Evolutionary conservation across 2,888 invertebrate species (phyloP), one percentile per base, ranked within the genome.

Genomic region (Catotricha subobsoleta): DNA sequence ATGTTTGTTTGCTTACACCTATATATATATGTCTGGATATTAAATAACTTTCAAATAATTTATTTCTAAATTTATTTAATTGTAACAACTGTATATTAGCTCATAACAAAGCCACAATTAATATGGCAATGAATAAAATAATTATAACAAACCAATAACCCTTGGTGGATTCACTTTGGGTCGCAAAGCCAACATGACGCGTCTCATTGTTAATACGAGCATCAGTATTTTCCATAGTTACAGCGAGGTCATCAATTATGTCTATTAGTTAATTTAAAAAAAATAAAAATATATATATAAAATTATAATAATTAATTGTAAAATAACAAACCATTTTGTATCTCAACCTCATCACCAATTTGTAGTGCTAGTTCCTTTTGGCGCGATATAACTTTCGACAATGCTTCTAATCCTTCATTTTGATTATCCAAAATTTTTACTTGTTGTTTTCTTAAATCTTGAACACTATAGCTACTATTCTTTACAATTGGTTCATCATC

Each of bases 121-220:
- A 52, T 49, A 81, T 82, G 48, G 71, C 69, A 44, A 80, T 60
- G 49, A 82, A 72, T 45, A 83, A 63, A 40, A 74, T 47, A 35
- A 80, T 60, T 45, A 83, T 82, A 15, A 78, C 59, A 39, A 80
- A 56, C 80, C 81, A 83, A 54, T 79, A 81, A 72, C 76, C 66
- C 56, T 80, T 83, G 4, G 81, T 78, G 45, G 68, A 69, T 52
- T 82, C 80, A 53, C 76, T 78, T 40, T 67, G 62, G 50, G 68
- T 71, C 21, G 84, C 70, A n/a, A 66, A 64, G 41, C 67, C 61
- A 25, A 84, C 71, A 49, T 74, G 69, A 18, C 67, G 63, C 0
- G 82, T 83, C 56, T 79, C 80, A 21, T 65, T 67, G 39, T 70
- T 62, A 16, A 86, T 64, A 38, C 78, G 65, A n/a, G 69, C 65